Conservation (phyloP, 2,113 vertebrate species). For the Puntigrus tetrazona region DNA sequence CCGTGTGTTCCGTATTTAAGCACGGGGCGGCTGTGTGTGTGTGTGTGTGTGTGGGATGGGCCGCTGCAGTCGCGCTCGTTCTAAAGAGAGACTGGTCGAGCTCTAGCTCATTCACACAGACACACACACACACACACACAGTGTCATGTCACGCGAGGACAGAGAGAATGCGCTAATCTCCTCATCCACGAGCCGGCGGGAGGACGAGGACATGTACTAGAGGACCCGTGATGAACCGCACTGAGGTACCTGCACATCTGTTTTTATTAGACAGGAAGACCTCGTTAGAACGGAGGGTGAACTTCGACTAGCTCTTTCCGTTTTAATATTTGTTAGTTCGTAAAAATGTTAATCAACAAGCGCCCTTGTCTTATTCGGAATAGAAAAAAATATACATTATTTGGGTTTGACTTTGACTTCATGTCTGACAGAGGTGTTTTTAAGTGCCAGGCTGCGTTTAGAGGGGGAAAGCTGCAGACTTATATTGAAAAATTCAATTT, state of each 20-base stretch:
- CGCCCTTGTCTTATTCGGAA: background rate
- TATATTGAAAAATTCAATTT: background rate
- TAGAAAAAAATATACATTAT: background rate
- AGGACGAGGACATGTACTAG: constrained; percentile 15
- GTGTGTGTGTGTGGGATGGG: background rate
- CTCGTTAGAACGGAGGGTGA: background rate
- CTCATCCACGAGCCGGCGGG: constrained; percentile 4
- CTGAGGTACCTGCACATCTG: constrained; percentile 52
- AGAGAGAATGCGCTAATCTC: constrained; percentile 48
- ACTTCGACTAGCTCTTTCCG: background rate
- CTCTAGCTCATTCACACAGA: too few relatives aligned
- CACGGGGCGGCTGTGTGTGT: background rate
- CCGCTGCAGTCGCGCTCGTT: background rate
- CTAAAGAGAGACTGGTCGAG: constrained; percentile 14
- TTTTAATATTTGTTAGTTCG: background rate
- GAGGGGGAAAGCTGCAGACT: background rate
- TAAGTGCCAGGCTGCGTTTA: background rate
- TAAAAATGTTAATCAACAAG: background rate
- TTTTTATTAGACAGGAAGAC: background rate
- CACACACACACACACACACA: constrained; percentile 13
- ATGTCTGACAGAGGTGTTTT: background rate
- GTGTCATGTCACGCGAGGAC: constrained; percentile 30
- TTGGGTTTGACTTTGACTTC: background rate
- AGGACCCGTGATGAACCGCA: constrained; percentile 45
- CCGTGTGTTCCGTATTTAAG: background rate